Base-by-base conservation (phyloP, 2,888 invertebrate genomes). In the Danaus chrysippus region DNA sequence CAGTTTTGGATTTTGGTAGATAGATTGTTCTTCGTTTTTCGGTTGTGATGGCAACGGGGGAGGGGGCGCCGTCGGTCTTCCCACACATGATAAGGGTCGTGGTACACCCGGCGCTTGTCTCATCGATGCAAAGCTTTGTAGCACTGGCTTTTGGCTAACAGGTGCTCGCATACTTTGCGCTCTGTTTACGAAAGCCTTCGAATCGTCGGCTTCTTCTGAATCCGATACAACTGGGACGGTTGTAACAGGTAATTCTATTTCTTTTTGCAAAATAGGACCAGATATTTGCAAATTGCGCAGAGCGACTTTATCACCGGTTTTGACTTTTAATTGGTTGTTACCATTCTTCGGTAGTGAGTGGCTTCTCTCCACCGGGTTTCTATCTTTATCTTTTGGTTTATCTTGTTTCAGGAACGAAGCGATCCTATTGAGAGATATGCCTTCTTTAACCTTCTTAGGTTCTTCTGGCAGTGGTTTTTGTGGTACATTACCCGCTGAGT, bases 91-190 rank as follows among this genome's bases (percentile, higher is more conserved):
- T 19, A 95, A 91, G 0, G 97, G 96, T 58, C 97, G 90, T 17
- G 94, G 94, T 0, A 85, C 84, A 0, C 92, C 91, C 0, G 93
- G 91, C 0, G 95, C 91, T 71, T 95, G 94, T 41, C 97, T 89
- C 96, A 96, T 96, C 0, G 96, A 96, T 0, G 96, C 96, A 72
- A 96, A 96, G 42, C 94, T 94, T 67, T 94, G 96, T 42, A 96
- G 92, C 0, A 89, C 86, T 0, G 95, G 93, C 74, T 94, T 92
- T 13, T 89, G 90, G 0, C 84, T 75, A 1, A 83, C 76, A 0
- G 92, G 92, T 58, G 94, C 94, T 69, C 96, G 90, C 95, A 97
- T 95, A 71, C 96, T 96, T 74, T 96, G 96, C 0, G 96, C 94
- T 58, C 97, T 91, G 84, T 94, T 94, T 0, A 96, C 94, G 12